A percentile compares a stretch with the other conserved stretches of the same genome.
These are phyloP conservation scores for Cyrtodaria siliqua DNA, from an alignment of 2,888 invertebrate genomes.

Conservation along the genomic window DNA sequence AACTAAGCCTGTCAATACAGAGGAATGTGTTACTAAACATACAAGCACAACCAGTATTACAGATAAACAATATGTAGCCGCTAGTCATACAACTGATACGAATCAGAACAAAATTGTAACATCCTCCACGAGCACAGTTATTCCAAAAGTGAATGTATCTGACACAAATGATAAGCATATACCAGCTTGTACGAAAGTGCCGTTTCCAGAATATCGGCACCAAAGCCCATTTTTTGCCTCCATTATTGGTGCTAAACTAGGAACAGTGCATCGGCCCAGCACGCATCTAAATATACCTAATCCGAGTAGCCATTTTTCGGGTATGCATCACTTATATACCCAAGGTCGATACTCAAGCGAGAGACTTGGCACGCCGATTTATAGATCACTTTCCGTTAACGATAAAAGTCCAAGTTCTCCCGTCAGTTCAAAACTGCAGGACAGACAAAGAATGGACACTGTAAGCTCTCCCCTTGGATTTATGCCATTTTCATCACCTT, in stretches of 20 bases:
- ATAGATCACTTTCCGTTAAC: slow-evolving; percentile 48
- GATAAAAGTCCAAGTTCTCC: slow-evolving; percentile 25
- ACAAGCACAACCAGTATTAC: not conserved
- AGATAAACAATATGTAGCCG: not conserved
- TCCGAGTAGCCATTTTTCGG: slow-evolving; percentile 56
- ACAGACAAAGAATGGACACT: slow-evolving; percentile 42
- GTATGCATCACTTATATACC: slow-evolving; percentile 53
- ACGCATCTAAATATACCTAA: slow-evolving; percentile 62
- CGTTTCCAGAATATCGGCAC: slow-evolving; percentile 56
- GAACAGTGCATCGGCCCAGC: slow-evolving; percentile 42
- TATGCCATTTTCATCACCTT: slow-evolving; percentile 38
- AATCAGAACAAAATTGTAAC: slow-evolving; percentile 35
- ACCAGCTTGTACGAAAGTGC: slow-evolving; percentile 18
- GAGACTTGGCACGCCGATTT: slow-evolving; percentile 40
- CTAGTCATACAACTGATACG: slow-evolving; percentile 27
- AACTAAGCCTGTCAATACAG: slow-evolving; percentile 9
- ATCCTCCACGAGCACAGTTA: not conserved
- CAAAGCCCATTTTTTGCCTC: slow-evolving; percentile 63
- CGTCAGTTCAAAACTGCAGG: slow-evolving; percentile 37
- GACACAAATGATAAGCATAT: slow-evolving; percentile 8
- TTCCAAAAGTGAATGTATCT: slow-evolving; percentile 5
- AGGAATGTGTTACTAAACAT: not conserved
- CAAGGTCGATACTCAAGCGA: slow-evolving; percentile 47
- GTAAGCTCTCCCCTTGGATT: slow-evolving; percentile 30
- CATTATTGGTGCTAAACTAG: slow-evolving; percentile 47